Conservation (phyloP, 2,888 invertebrate species). For the Phorcus lineatus region DNA sequence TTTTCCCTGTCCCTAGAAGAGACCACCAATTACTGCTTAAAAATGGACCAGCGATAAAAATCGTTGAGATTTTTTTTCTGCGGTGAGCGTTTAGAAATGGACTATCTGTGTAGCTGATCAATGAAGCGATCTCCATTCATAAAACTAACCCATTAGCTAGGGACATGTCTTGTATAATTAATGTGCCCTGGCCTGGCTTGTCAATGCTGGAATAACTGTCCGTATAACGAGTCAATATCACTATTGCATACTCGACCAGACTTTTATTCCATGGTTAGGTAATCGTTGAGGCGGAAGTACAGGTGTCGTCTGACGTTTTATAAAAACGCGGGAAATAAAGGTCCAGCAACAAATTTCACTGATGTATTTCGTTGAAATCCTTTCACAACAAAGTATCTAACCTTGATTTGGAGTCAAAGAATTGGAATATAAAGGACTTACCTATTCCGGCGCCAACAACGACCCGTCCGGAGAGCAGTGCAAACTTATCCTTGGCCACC, state of each 20-base stretch:
- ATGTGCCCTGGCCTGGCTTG: not conserved
- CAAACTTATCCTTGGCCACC: conserved; percentile 71
- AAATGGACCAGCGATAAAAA: not conserved
- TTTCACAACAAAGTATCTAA: not conserved
- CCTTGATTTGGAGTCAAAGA: not conserved
- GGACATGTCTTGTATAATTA: not conserved
- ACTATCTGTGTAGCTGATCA: not conserved
- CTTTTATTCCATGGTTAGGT: too few species aligned
- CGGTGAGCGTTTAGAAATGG: not conserved
- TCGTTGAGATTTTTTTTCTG: not conserved
- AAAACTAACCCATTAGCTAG: conserved; percentile 6
- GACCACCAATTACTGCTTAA: conserved; percentile 17
- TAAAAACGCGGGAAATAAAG: not conserved
- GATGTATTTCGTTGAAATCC: not conserved
- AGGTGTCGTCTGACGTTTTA: not conserved
- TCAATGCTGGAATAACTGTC: not conserved
- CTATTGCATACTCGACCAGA: not conserved
- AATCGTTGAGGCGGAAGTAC: not conserved
- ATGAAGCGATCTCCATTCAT: conserved; percentile 15
- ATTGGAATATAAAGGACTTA: conserved; percentile 58
- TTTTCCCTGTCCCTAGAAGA: not conserved
- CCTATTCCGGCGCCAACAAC: conserved; percentile 78
- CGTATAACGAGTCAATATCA: not conserved
- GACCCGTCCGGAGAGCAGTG: conserved; percentile 76
- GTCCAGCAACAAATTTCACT: not conserved